Evolutionary conservation across 1,140 invertebrate genomes (phyloP).

Genomic region (Mamestra configurata): DNA sequence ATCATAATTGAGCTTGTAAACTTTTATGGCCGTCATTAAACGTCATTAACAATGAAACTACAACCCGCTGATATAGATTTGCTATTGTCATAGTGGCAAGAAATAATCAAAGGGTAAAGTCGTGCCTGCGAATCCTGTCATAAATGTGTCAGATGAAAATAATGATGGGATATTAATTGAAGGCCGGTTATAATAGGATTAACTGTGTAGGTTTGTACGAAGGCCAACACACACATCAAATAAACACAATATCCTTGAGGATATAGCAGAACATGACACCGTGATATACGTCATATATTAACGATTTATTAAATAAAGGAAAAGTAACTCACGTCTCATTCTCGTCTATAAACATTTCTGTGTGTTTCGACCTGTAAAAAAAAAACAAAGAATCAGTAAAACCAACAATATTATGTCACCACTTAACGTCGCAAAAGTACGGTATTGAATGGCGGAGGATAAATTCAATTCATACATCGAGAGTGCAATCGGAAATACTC

Average conservation of each 20-base stretch:
- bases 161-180: neutral
- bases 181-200: too few species aligned
- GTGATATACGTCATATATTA: neutral
- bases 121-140: neutral
- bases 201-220: neutral
- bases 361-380: slow-evolving; percentile 82
- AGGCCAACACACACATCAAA: neutral
- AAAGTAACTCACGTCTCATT: slow-evolving; percentile 83
- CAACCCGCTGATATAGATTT: neutral
- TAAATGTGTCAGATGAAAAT: neutral
- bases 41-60: neutral
- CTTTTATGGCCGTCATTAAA: slow-evolving; percentile 8
- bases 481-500: slow-evolving; percentile 3
- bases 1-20: neutral
- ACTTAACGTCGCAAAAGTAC: neutral
- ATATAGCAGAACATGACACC: neutral
- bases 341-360: slow-evolving; percentile 87
- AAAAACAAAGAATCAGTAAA: slow-evolving; percentile 55
- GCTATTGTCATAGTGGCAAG: neutral
- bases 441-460: neutral
- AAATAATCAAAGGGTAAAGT: neutral
- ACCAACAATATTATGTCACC: neutral
- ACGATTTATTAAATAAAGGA: neutral
- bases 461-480: neutral
- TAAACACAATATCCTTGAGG: neutral